Evolutionary conservation across 1,140 invertebrate genomes (phyloP).

Genomic region (Ectropis grisescens): DNA sequence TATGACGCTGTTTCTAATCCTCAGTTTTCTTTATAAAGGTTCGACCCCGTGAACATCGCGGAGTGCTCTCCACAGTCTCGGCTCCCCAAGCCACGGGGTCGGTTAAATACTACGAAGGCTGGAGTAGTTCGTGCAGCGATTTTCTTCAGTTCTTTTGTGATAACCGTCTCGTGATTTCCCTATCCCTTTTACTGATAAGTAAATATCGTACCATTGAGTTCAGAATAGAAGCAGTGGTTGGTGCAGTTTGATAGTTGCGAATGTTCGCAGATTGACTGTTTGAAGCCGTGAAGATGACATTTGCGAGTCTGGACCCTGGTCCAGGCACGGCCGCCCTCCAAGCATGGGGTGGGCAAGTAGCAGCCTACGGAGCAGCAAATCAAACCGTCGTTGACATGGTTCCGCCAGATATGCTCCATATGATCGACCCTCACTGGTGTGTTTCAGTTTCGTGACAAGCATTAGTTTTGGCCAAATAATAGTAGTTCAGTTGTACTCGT

Average conservation of each 20-base stretch:
- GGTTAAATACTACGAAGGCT: slow-evolving; percentile 58
- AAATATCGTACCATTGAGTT: slow-evolving; percentile 24
- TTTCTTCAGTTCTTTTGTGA: slow-evolving; percentile 70
- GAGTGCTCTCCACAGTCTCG: slow-evolving; percentile 63
- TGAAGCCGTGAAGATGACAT: slow-evolving; percentile 34
- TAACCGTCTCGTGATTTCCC: slow-evolving; percentile 49
- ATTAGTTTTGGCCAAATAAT: too few species aligned
- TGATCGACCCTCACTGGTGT: slow-evolving; percentile 74
- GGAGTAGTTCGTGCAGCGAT: slow-evolving; percentile 70
- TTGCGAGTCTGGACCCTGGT: slow-evolving; percentile 46
- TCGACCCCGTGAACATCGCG: slow-evolving; percentile 11
- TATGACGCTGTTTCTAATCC: slow-evolving; percentile 42
- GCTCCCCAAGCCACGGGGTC: slow-evolving; percentile 43
- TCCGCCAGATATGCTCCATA: slow-evolving; percentile 72
- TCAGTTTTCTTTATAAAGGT: slow-evolving; percentile 49
- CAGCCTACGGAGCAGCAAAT: slow-evolving; percentile 59
- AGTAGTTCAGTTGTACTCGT: too few species aligned
- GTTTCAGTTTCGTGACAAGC: too few species aligned
- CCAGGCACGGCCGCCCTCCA: slow-evolving; percentile 55
- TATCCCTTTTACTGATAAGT: slow-evolving; percentile 17
- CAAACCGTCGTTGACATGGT: slow-evolving; percentile 69
- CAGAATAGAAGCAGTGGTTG: too few species aligned
- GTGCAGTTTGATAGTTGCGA: too few species aligned
- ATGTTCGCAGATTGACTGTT: not conserved
- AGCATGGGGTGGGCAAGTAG: slow-evolving; percentile 57